Percentiles rank a stretch among this genome's conserved stretches.
Evolutionary conservation across 2,888 invertebrate species (phyloP).

Genomic region (Synergus gifuensis): DNA sequence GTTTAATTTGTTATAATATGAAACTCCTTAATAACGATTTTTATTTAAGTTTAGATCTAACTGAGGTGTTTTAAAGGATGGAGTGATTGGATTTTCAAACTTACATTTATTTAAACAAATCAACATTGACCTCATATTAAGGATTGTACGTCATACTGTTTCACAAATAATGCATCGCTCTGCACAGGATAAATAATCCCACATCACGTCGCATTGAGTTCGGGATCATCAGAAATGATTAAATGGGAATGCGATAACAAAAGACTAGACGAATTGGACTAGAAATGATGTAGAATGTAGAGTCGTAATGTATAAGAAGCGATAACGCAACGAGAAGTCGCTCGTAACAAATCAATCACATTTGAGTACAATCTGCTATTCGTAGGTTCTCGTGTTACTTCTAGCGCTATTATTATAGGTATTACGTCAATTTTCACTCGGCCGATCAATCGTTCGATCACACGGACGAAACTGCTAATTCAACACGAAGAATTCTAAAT

Average conservation of each 20-base stretch:
- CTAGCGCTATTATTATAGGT: conserved; percentile 59
- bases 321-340: conserved; percentile 55
- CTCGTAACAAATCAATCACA: conserved; percentile 70
- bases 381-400: conserved; percentile 56
- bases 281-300: conserved; percentile 53
- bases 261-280: conserved; percentile 51
- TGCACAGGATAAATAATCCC: conserved; percentile 73
- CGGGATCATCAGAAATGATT: conserved; percentile 27
- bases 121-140: conserved; percentile 78
- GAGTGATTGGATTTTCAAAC: conserved; percentile 72
- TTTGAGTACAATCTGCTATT: conserved; percentile 64
- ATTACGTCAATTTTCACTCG: conserved; percentile 62
- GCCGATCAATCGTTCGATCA: conserved; percentile 68
- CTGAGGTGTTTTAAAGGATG: not conserved
- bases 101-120: conserved; percentile 79
- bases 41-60: not conserved
- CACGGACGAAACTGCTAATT: conserved; percentile 72
- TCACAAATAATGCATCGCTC: conserved; percentile 74
- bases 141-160: conserved; percentile 76
- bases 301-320: conserved; percentile 38
- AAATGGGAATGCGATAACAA: conserved; percentile 32
- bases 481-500: conserved; percentile 70
- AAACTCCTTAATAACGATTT: not conserved
- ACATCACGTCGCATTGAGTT: conserved; percentile 63
- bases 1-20: not conserved